These are phyloP conservation scores for Dasysyrphus tricinctus DNA, from an alignment of 2,888 invertebrate genomes.

Conservation along the genomic window DNA sequence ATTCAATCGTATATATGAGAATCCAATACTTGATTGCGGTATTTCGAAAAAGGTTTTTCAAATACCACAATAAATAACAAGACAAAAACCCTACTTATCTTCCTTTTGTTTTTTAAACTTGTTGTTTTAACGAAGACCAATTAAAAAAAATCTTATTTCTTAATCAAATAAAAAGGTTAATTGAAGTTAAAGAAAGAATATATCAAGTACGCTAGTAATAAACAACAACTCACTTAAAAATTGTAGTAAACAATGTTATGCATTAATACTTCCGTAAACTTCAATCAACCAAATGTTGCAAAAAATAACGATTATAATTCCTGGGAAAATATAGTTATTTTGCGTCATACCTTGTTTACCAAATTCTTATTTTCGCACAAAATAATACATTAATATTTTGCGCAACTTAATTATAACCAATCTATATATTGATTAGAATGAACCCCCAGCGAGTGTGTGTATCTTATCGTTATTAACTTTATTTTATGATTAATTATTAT, in stretches of 20 bases:
- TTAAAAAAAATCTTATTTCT: too few species aligned
- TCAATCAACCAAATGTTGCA: conserved; percentile 1
- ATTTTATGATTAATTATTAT: conserved; percentile 9
- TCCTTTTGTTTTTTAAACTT: too few species aligned
- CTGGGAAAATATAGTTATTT: conserved; percentile 25
- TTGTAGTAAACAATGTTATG: neutral
- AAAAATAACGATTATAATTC: conserved; percentile 4
- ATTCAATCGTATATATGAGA: too few species aligned
- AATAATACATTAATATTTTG: conserved; percentile 3
- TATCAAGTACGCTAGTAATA: neutral
- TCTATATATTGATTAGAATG: neutral
- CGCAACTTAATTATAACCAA: neutral
- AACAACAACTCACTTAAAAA: conserved; percentile 6
- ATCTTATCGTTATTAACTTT: conserved; percentile 13
- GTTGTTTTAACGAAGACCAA: too few species aligned
- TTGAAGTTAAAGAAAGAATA: neutral
- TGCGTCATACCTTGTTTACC: conserved; percentile 38
- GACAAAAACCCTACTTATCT: too few species aligned
- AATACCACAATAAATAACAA: too few species aligned
- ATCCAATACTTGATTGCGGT: too few species aligned
- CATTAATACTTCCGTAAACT: conserved; percentile 16
- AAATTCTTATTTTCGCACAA: conserved; percentile 19
- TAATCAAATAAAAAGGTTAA: neutral
- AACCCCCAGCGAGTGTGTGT: conserved; percentile 21
- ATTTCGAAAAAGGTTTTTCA: too few species aligned